phyloP scores from a whole-genome alignment of 1,140 invertebrate genomes.

The Drosophila sturtevanti region DNA sequence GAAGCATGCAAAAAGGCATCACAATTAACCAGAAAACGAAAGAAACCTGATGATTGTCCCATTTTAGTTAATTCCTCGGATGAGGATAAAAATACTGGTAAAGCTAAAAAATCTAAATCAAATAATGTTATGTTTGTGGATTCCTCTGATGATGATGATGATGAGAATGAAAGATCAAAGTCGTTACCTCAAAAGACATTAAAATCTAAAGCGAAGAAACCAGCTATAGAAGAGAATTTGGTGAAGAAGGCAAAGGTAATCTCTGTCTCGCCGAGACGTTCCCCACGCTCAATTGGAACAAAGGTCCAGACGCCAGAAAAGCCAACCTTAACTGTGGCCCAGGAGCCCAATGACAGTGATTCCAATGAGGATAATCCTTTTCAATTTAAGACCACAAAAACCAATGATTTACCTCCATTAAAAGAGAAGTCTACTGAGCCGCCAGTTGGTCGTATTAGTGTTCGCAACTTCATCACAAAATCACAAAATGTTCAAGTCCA shows the following conservation, averaged over 20 bases:
- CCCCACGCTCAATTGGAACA: background rate
- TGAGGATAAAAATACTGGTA: conserved; percentile 4
- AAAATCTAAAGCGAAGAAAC: background rate
- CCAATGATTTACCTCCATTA: background rate
- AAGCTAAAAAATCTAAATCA: background rate
- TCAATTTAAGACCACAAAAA: conserved; percentile 22
- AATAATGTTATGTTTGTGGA: conserved; percentile 13
- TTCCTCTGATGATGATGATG: conserved; percentile 19
- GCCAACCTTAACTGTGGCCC: background rate
- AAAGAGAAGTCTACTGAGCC: conserved; percentile 6
- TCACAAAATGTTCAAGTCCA: conserved; percentile 22
- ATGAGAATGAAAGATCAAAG: conserved; percentile 7
- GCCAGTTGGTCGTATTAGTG: conserved; percentile 33
- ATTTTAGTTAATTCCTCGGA: conserved; percentile 29
- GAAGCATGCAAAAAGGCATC: background rate
- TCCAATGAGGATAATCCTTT: conserved; percentile 25
- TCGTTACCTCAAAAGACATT: background rate
- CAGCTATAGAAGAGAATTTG: background rate
- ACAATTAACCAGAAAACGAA: background rate
- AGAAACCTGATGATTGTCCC: conserved; percentile 1
- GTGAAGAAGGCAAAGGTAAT: background rate
- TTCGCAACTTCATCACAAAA: conserved; percentile 55
- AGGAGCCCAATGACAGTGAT: conserved; percentile 4
- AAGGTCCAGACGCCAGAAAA: background rate
- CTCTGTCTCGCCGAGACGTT: background rate